Conservation (phyloP, 2,113 vertebrate species). For the Nicator chloris region DNA sequence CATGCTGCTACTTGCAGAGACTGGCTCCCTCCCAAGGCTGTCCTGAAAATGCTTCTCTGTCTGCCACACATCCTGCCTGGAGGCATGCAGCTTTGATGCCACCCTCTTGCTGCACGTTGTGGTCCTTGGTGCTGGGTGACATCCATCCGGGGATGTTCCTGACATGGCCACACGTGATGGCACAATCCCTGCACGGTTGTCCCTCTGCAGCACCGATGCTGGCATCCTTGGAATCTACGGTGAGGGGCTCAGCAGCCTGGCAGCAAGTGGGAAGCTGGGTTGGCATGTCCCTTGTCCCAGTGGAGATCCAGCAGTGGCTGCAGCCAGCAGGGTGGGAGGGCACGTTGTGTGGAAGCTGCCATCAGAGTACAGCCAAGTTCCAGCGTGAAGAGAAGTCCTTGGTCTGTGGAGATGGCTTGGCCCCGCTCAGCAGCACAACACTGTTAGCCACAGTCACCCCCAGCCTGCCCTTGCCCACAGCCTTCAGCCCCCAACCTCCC, state of each 20-base stretch:
- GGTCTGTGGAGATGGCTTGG: neutral
- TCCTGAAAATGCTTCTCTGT: neutral
- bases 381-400: neutral
- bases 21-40: neutral
- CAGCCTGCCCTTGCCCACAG: neutral
- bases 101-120: accelerated
- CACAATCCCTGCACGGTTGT: neutral
- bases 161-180: accelerated
- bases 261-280: neutral
- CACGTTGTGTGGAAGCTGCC: neutral
- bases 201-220: accelerated
- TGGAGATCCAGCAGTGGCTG: neutral
- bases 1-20: neutral
- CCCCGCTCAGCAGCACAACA: neutral
- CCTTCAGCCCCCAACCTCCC: neutral
- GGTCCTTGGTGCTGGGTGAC: neutral
- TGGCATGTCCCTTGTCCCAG: accelerated
- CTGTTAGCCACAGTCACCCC: neutral
- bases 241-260: neutral
- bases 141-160: neutral
- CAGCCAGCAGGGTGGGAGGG: neutral
- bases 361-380: neutral
- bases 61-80: neutral
- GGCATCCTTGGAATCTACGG: neutral
- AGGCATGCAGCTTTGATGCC: accelerated